Base-by-base conservation (phyloP, 2,113 vertebrate species). In the Clupea harengus region DNA sequence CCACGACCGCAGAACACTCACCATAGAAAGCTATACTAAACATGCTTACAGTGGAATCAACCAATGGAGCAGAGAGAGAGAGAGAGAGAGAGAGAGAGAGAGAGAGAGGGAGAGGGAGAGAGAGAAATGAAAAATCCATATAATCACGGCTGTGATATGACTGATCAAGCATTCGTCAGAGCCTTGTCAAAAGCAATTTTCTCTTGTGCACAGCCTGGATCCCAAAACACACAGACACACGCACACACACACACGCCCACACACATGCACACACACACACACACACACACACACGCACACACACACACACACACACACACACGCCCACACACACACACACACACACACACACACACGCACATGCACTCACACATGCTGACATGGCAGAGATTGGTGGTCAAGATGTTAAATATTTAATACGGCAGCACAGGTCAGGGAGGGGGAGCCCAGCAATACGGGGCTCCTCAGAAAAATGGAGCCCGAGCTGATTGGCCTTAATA, bases 141-240 rank as follows among this genome's bases (percentile, higher is more conserved):
- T 32, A 5, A 72, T 72, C 64, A 32, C 32, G 64, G 10, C 25
- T 72, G 64, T 25, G 3, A 72, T 72, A 72, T 72, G 60, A 67
- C 5, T 67, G 60, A 67, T 67, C 8, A 25, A 72, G 64, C 25
- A 72, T 28, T 28, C 6, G 25, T 72, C 64, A 72, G 64, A 72
- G 8, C 6, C 25, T 13, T 32, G 11, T 11, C 64, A 72, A 60
- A 25, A 72, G 64, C 25, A 28, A 72, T 72, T 72, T 72, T 72
- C 64, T 72, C 50, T 15, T 54, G 50, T 54, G 50, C 15, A 32
- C 32, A 32, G 64, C 64, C n/a, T 22, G 60, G 10, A 25, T 67
- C 10, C 60, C 5, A 6, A 86, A 91, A 91, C 91, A 67, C 60
- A 25, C 8, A 67, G 22, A 67, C 60, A 67, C 60, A 67, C 8